These are phyloP conservation scores for Pluvianellus socialis DNA, from an alignment of 2,113 vertebrate species.

Conservation along the genomic window DNA sequence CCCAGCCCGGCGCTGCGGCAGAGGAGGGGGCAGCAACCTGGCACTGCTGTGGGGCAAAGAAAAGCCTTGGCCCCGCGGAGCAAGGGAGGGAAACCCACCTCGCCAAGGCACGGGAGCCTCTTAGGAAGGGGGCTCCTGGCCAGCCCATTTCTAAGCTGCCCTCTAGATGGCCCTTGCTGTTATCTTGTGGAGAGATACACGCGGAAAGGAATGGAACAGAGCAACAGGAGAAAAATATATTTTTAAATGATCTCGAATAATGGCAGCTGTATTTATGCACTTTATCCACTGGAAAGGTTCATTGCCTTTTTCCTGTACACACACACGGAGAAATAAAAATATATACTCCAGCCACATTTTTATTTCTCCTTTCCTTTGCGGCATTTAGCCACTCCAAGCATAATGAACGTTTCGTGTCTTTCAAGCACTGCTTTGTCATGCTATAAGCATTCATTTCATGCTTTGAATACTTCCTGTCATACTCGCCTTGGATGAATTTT, in stretches of 20 bases:
- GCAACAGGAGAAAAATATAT: background rate
- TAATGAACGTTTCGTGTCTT: conserved; percentile 44
- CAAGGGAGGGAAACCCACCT: background rate
- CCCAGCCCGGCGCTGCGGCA: fast-evolving
- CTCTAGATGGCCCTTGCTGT: conserved; percentile 36
- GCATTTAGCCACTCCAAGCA: background rate
- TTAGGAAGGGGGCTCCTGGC: background rate
- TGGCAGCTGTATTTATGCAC: background rate
- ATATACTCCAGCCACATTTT: background rate
- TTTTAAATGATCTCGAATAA: background rate
- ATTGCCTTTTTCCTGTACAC: background rate
- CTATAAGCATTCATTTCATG: conserved; percentile 22
- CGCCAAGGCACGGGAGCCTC: fast-evolving
- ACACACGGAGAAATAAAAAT: background rate
- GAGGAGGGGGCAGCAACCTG: background rate
- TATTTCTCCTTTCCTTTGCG: conserved; percentile 14
- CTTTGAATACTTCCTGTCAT: conserved; percentile 43
- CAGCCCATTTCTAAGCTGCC: background rate
- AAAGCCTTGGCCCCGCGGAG: background rate
- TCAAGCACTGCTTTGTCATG: conserved; percentile 37
- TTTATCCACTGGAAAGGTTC: background rate
- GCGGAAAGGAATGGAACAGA: background rate
- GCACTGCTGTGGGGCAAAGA: background rate
- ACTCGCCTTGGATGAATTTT: background rate
- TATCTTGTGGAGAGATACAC: background rate